Evolutionary conservation across 2,113 vertebrate species (phyloP), one percentile per base, ranked within the genome.

Genomic region (Aptenodytes patagonicus): DNA sequence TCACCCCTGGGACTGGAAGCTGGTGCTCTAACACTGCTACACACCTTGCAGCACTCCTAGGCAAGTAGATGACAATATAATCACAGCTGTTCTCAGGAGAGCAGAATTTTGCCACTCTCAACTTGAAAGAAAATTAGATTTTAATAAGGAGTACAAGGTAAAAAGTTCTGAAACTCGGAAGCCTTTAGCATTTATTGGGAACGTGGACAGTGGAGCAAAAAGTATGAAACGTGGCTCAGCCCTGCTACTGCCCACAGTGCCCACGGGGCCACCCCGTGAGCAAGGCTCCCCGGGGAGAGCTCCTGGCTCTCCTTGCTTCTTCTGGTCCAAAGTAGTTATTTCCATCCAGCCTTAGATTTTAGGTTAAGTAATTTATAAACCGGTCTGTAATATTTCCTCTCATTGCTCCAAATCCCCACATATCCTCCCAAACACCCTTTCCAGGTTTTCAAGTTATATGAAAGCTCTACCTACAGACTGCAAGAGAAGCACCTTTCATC

Each of bases 41-140:
- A 60, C 76, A 81, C 65, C 80, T 72, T 65, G 83, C 77, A 71
- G 87, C 26, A 5, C 47, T 90, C 38, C 58, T 14, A n/a, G 61
- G 87, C 65, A 16, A 44, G 81, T 15, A 61, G 65, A 20, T 91
- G 93, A 82, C 65, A 84, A 44, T 3, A 26, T 32, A 83, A 73
- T 68, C 93, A 76, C 38, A 82, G 89, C 57, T 75, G 36, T 36
- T 87, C 83, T 87, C 69, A 28, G 86, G 89, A 91, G 72, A 78
- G 42, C 55, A 66, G 60, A 38, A 44, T 87, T 75, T 65, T 95
- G 64, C 51, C 8, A 2, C 75, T 75, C 61, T 91, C 52, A 44
- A 3, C 76, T 54, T 46, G 42, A 72, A 68, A 85, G 77, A 75
- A 72, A 87, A 84, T 66, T 51, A 42, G 42, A 55, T 89, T 86